phyloP scores from a whole-genome alignment of 2,797 vertebrate species.

The Enteromius trimaculatus region DNA sequence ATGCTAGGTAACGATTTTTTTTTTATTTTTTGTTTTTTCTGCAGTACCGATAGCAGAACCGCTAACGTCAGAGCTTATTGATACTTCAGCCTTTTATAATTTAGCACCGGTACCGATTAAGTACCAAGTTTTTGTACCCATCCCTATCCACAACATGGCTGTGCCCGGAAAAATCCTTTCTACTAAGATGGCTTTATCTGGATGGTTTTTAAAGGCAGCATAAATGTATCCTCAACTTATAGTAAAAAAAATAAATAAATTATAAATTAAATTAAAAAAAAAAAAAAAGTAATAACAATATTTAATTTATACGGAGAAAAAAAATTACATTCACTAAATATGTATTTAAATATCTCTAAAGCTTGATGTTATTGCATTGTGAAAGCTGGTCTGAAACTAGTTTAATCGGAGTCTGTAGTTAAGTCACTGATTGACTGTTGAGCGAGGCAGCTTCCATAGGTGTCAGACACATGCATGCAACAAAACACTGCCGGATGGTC shows the following conservation, averaged over 20 bases:
- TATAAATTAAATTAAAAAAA: no score
- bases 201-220: neutral
- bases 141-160: neutral
- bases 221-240: neutral
- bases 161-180: neutral
- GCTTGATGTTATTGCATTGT: neutral
- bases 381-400: conserved; percentile 5
- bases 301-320: neutral
- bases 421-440: neutral
- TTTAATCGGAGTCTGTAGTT: neutral
- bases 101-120: no score
- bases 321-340: neutral
- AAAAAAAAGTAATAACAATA: neutral
- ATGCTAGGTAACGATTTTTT: no score
- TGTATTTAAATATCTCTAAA: neutral
- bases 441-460: conserved; percentile 3
- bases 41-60: no score
- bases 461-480: conserved; percentile 19
- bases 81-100: no score
- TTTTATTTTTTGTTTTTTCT: no score
- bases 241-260: no score
- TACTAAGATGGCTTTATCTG: neutral
- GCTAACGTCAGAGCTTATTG: no score
- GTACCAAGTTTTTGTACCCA: no score
- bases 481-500: conserved; percentile 14